Conservation (phyloP, 2,113 vertebrate genomes). For the Triplophysa tibetana region DNA sequence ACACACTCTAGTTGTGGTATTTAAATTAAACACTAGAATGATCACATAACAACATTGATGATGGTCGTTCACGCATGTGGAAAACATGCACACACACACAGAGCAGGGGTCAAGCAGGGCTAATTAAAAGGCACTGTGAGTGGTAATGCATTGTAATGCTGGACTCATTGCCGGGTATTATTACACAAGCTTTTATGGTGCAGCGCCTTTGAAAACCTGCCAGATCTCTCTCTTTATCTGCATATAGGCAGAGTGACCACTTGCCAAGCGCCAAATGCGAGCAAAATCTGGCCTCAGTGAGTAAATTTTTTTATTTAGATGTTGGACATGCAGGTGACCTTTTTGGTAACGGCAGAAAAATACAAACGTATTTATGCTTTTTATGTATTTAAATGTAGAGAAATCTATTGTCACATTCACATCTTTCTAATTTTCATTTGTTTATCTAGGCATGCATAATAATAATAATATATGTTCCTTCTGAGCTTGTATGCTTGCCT, state of each 20-base stretch:
- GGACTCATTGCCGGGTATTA: slow-evolving; percentile 7
- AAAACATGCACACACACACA: slow-evolving; percentile 37
- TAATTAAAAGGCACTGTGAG: slow-evolving; percentile 14
- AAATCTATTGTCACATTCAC: too few relatives aligned
- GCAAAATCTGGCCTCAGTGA: too few relatives aligned
- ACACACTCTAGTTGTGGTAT: slow-evolving; percentile 26
- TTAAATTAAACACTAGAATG: slow-evolving; percentile 23
- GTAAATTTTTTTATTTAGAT: too few relatives aligned
- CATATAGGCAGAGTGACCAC: too few relatives aligned
- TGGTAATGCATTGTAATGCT: slow-evolving; percentile 41
- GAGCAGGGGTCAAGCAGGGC: slow-evolving; percentile 1
- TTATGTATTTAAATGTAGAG: too few relatives aligned
- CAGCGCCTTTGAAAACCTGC: background rate
- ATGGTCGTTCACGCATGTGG: slow-evolving; percentile 11
- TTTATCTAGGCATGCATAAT: too few relatives aligned
- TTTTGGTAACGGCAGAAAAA: too few relatives aligned
- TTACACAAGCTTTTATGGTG: background rate
- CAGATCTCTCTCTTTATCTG: background rate
- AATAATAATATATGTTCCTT: slow-evolving; percentile 14
- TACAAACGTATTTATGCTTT: too few relatives aligned
- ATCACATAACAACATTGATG: slow-evolving; percentile 13
- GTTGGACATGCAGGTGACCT: too few relatives aligned
- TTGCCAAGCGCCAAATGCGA: too few relatives aligned
- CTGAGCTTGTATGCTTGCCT: slow-evolving; percentile 15
- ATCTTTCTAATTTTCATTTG: too few relatives aligned